phyloP scores from a whole-genome alignment of 2,797 vertebrate species.

The Sebastes iracundus region DNA sequence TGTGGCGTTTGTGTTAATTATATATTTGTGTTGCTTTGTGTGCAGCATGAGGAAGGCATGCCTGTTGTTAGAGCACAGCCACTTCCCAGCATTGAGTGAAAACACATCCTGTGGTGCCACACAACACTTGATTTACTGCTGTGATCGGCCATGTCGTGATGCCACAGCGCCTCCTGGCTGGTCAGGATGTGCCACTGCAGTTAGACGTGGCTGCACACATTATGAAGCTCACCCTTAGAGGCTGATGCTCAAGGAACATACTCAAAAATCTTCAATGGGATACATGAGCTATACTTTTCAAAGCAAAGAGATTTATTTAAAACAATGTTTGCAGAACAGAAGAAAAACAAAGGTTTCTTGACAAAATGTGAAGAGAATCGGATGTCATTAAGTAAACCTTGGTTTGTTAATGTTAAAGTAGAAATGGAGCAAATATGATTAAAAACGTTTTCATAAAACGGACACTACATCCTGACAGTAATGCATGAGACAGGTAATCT shows the following conservation, averaged over 20 bases:
- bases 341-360: not conserved
- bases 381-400: not conserved
- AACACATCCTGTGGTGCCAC: conserved; percentile 54
- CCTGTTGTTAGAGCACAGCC: conserved; percentile 65
- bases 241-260: not conserved
- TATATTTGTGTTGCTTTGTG: conserved; percentile 11
- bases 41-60: conserved; percentile 19
- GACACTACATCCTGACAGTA: too few species aligned
- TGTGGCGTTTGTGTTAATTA: conserved; percentile 18
- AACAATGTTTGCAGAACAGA: not conserved
- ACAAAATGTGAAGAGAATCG: not conserved
- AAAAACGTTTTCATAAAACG: too few species aligned
- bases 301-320: not conserved
- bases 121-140: conserved; percentile 61
- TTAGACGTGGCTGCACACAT: not conserved
- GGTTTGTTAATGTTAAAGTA: not conserved
- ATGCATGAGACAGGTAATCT: too few species aligned
- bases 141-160: conserved; percentile 61
- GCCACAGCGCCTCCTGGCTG: conserved; percentile 68
- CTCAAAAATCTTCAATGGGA: not conserved
- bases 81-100: conserved; percentile 52
- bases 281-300: not conserved
- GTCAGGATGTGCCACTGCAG: conserved; percentile 6
- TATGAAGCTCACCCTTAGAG: not conserved
- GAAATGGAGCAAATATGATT: too few species aligned